Percentiles rank a stretch among this genome's conserved stretches.
These are phyloP conservation scores for Etia nguti DNA, from an alignment of 2,113 vertebrate species.

Conservation along the genomic window DNA sequence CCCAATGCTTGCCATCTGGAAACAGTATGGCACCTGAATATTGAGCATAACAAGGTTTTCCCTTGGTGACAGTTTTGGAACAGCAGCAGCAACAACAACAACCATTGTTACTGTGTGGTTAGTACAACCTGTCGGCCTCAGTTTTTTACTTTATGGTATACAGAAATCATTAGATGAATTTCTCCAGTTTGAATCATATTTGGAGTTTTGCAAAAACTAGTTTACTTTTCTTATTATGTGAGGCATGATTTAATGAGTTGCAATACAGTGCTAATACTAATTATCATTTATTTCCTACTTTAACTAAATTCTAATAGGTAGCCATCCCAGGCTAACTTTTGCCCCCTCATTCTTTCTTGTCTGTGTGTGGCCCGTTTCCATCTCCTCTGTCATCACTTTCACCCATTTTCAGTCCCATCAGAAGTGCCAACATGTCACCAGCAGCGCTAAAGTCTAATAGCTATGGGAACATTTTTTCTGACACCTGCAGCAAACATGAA, in stretches of 20 bases:
- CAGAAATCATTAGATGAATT: background rate
- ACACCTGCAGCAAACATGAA: conserved; percentile 61
- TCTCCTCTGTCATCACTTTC: background rate
- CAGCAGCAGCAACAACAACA: background rate
- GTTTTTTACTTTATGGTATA: background rate
- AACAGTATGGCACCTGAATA: conserved; percentile 26
- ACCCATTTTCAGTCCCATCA: conserved; percentile 32
- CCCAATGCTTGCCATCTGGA: conserved; percentile 5
- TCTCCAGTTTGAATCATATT: background rate
- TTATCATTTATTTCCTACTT: background rate
- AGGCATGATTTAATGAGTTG: background rate
- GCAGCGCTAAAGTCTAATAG: conserved; percentile 44
- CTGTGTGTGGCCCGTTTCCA: background rate
- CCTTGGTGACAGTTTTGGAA: background rate
- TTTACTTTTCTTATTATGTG: background rate
- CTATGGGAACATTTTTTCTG: conserved; percentile 49
- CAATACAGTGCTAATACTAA: background rate
- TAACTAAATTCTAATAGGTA: background rate
- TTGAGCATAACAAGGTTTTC: conserved; percentile 18
- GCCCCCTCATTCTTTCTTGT: background rate
- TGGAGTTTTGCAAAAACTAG: background rate
- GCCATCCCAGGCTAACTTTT: background rate
- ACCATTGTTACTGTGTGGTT: conserved; percentile 11
- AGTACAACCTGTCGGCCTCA: background rate
- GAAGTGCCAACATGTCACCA: conserved; percentile 38